Evolutionary conservation across 23 tunicate genomes (phyloP).

Genomic region (Halocynthia roretzi): DNA sequence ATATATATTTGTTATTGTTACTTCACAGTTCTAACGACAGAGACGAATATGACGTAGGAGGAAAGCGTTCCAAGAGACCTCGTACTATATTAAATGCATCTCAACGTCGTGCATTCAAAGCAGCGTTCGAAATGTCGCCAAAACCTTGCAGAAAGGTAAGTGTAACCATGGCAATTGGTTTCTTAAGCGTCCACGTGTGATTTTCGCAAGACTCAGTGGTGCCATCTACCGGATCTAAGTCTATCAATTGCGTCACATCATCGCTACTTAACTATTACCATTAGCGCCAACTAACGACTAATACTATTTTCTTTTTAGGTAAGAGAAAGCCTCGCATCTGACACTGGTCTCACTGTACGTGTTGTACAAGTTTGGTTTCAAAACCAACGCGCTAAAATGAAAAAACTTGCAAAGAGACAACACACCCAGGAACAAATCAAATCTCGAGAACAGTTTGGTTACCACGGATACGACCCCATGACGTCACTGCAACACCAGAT

Average conservation of each 20-base stretch:
- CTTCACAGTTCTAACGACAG: slow-evolving; percentile 5
- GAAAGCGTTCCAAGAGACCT: slow-evolving; percentile 58
- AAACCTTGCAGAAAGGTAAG: slow-evolving; percentile 85
- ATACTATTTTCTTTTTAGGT: slow-evolving; percentile 26
- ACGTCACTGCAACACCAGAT: slow-evolving; percentile 27
- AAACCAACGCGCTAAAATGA: slow-evolving; percentile 94
- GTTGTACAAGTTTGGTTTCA: slow-evolving; percentile 99
- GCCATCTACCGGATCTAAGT: neutral
- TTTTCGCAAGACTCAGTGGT: neutral
- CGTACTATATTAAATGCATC: slow-evolving; percentile 69
- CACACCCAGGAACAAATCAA: slow-evolving; percentile 51
- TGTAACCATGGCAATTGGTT: neutral
- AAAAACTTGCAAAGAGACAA: slow-evolving; percentile 68
- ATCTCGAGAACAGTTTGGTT: slow-evolving; percentile 44
- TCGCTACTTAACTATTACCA: neutral
- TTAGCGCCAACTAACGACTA: neutral
- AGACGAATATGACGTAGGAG: slow-evolving; percentile 28
- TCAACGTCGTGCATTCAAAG: slow-evolving; percentile 63
- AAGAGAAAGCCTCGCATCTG: slow-evolving; percentile 75
- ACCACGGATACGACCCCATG: slow-evolving; percentile 43
- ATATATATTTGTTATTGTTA: neutral
- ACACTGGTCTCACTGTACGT: slow-evolving; percentile 71
- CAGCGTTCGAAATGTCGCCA: slow-evolving; percentile 70
- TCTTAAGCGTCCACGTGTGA: neutral
- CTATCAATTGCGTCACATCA: neutral